Percentiles rank a stretch among this genome's conserved stretches.
phyloP scores from a whole-genome alignment of 2,797 vertebrate genomes.

The Catharus ustulatus region DNA sequence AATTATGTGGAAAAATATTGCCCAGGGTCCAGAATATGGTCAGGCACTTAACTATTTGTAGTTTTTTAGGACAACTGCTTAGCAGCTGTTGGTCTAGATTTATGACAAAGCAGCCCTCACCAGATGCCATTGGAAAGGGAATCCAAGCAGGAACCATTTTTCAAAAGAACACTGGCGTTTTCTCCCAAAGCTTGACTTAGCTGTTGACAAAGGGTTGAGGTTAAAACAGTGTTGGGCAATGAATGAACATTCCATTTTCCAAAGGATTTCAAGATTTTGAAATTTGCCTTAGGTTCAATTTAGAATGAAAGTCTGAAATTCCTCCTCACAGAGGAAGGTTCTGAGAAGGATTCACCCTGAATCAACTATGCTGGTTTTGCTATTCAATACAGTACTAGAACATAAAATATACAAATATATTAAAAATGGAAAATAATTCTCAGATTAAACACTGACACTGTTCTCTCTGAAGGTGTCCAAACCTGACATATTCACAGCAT shows the following conservation, averaged over 20 bases:
- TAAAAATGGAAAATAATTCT: slow-evolving; percentile 23
- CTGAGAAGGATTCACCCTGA: not conserved
- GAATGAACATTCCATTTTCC: not conserved
- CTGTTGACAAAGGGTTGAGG: not conserved
- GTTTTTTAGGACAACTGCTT: slow-evolving; percentile 7
- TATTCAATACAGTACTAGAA: not conserved
- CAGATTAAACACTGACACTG: not conserved
- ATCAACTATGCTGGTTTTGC: not conserved
- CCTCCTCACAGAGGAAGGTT: not conserved
- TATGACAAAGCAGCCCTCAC: not conserved
- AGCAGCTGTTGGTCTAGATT: slow-evolving; percentile 21
- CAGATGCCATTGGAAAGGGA: not conserved
- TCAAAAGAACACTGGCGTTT: not conserved
- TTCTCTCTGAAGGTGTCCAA: not conserved
- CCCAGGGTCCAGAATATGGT: slow-evolving; percentile 50
- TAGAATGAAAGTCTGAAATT: not conserved
- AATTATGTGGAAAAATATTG: slow-evolving; percentile 70
- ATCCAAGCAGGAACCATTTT: not conserved
- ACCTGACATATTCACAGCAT: not conserved
- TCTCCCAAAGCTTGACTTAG: not conserved
- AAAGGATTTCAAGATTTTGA: not conserved
- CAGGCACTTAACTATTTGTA: slow-evolving; percentile 28
- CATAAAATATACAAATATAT: not conserved
- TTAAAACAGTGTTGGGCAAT: not conserved
- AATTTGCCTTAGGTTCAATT: not conserved